Percentiles rank a stretch among this genome's conserved stretches.
These are phyloP conservation scores for Allobates femoralis DNA, from an alignment of 2,797 vertebrate species.

Conservation along the genomic window DNA sequence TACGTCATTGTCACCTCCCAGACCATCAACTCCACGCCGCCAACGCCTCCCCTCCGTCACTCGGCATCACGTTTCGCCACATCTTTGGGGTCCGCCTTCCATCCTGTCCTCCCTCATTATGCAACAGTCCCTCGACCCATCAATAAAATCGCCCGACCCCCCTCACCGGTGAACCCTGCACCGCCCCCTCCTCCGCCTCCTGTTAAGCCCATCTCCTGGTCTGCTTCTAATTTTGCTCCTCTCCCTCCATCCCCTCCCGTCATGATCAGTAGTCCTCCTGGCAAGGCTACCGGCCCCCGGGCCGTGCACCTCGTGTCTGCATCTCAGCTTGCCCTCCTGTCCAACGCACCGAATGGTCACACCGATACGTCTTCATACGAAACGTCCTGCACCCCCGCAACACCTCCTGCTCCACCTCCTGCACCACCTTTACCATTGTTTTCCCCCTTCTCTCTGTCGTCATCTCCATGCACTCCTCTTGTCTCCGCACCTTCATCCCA, in stretches of 20 bases:
- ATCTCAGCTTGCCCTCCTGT: conserved; percentile 83
- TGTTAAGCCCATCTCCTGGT: conserved; percentile 86
- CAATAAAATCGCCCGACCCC: conserved; percentile 81
- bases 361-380: conserved; percentile 79
- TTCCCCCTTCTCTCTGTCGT: conserved; percentile 73
- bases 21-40: conserved; percentile 82
- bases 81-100: conserved; percentile 95
- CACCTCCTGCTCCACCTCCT: conserved; percentile 75
- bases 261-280: conserved; percentile 97
- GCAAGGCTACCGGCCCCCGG: conserved; percentile 88
- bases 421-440: conserved; percentile 77
- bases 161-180: conserved; percentile 77
- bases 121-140: conserved; percentile 87
- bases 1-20: conserved; percentile 81
- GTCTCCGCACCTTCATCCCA: conserved; percentile 91
- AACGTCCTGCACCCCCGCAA: conserved; percentile 75
- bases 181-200: conserved; percentile 72
- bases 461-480: conserved; percentile 78
- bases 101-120: conserved; percentile 96
- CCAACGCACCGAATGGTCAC: conserved; percentile 82
- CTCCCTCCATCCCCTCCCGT: conserved; percentile 93
- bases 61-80: conserved; percentile 95
- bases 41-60: conserved; percentile 93
- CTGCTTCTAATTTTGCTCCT: conserved; percentile 87
- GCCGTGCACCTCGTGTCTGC: conserved; percentile 87